Evolutionary conservation across 2,797 vertebrate genomes (phyloP).

Genomic region (Girardinus metallicus): DNA sequence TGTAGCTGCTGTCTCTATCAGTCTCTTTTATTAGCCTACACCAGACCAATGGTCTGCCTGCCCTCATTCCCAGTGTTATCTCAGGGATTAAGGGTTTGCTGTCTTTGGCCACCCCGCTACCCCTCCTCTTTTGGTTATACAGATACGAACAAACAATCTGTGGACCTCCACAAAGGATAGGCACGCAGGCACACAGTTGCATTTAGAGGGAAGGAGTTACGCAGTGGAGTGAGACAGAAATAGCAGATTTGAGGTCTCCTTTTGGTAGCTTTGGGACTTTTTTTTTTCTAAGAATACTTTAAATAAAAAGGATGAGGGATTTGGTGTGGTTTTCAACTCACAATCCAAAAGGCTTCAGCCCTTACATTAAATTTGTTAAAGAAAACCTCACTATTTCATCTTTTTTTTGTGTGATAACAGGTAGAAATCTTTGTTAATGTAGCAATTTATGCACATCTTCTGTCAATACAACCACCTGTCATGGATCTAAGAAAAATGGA

Average conservation of each 20-base stretch:
- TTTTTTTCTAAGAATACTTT: constrained; percentile 33
- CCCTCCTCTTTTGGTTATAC: constrained; percentile 56
- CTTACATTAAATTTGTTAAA: neutral
- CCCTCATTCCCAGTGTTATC: constrained; percentile 75
- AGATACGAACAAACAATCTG: constrained; percentile 57
- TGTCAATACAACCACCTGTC: neutral
- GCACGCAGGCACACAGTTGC: constrained; percentile 26
- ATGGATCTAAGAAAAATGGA: neutral
- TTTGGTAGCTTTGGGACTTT: constrained; percentile 34
- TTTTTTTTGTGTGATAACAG: neutral
- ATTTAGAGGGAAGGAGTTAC: constrained; percentile 16
- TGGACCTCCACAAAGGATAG: constrained; percentile 25
- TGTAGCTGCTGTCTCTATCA: constrained; percentile 71
- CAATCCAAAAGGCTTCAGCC: neutral
- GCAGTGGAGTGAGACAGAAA: constrained; percentile 34
- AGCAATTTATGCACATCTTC: neutral
- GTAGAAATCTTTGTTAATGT: neutral
- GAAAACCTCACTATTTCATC: neutral
- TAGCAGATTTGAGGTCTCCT: constrained; percentile 32
- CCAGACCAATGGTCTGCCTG: constrained; percentile 59
- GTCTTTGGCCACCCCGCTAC: constrained; percentile 40
- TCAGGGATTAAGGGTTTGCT: constrained; percentile 76
- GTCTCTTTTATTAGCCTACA: constrained; percentile 77
- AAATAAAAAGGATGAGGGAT: neutral
- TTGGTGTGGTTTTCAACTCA: neutral